Conservation (phyloP, 2,113 vertebrate species). For the Peromyscus maniculatus region DNA sequence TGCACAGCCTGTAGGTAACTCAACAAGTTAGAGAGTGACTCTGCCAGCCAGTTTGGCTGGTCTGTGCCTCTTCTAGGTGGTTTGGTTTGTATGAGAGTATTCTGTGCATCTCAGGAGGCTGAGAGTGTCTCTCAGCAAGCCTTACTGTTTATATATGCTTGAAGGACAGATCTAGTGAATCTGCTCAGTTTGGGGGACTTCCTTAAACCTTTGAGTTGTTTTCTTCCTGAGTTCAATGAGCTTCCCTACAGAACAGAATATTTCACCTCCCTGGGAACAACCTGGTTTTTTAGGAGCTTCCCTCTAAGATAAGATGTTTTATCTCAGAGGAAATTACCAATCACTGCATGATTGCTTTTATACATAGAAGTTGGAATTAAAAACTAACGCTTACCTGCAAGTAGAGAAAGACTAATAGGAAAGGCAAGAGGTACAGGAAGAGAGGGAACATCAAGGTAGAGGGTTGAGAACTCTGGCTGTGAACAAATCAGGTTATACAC, state of each 20-base stretch:
- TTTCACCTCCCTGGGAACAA: background rate
- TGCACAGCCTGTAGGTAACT: background rate
- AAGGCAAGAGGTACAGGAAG: background rate
- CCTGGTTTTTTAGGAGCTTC: background rate
- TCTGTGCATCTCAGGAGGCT: background rate
- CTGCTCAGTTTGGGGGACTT: background rate
- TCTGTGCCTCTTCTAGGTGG: background rate
- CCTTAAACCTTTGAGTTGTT: background rate
- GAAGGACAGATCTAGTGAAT: background rate
- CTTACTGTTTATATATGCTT: background rate
- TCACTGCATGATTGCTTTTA: background rate
- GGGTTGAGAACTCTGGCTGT: background rate
- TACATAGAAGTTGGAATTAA: background rate
- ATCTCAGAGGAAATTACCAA: background rate
- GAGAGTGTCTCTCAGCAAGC: background rate
- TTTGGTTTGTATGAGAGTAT: background rate
- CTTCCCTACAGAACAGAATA: background rate
- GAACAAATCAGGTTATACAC: background rate
- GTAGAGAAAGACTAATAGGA: background rate
- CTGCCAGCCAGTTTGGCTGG: background rate
- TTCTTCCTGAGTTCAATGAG: background rate
- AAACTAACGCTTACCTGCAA: background rate
- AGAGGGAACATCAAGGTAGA: too few relatives aligned
- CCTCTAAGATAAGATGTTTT: background rate
- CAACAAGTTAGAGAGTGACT: background rate